Evolutionary conservation across 2,888 invertebrate genomes (phyloP), one percentile per base, ranked within the genome.

Genomic region (Sepioteuthis lessoniana): DNA sequence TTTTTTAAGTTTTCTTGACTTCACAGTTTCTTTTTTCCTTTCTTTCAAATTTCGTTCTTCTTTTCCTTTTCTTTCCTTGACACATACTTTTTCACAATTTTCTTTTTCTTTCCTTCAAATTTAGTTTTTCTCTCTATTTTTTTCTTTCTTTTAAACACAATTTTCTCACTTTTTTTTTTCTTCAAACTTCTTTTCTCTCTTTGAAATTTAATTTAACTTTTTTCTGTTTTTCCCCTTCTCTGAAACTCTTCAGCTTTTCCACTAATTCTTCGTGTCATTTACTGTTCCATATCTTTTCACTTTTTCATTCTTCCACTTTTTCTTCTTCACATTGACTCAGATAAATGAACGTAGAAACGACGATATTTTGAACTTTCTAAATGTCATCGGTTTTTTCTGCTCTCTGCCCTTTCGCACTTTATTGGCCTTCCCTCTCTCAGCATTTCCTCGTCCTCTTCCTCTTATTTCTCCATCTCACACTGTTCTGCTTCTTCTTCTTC

Each of bases 301-400:
- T 42, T 42, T 42, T 42, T 42, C 42, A 5, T 42, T 19, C 76
- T 1, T 60, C 76, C 1, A 7, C n/a, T 16, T 13, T 19, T 0
- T 76, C n/a, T 76, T 76, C 21, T 76, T 76, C 21, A 0, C n/a
- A 3, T n/a, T 76, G n/a, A 76, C n/a, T 76, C 76, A 76, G n/a
- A 76, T 35, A 35, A 76, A 16, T 76, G 76, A 76, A 76, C 19
- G 25, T 35, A 76, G 76, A 76, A 76, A n/a, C 35, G n/a, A 76
- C 76, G 76, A 76, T 76, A 76, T n/a, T 76, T 76, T 76, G 76
- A 76, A 76, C 76, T 76, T 76, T 76, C 76, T 16, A n/a, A 76
- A 76, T 76, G 76, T 76, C 76, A 76, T 3, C 76, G n/a, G n/a
- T 0, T 10, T 76, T 76, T 28, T 76, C 76, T 7, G 13, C 13